Conservation (phyloP, 2,797 vertebrate genomes). For the Fundulus diaphanus region DNA sequence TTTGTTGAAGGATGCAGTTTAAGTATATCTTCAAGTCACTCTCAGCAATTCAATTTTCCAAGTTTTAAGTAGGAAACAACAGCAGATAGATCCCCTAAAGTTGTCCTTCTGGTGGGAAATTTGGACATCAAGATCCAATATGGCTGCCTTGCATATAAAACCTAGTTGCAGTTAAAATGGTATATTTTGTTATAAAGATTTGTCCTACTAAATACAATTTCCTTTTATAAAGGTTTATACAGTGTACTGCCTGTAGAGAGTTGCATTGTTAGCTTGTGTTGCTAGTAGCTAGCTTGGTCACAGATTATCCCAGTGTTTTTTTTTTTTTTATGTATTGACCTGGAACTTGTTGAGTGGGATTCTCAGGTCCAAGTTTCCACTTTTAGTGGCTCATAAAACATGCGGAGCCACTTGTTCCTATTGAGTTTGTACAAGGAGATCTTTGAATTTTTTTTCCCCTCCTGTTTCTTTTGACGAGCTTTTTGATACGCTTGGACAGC, state of each 20-base stretch:
- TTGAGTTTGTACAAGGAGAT: neutral
- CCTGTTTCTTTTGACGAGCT: neutral
- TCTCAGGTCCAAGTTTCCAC: neutral
- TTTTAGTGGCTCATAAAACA: neutral
- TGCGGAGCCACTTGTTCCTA: neutral
- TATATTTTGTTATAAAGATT: neutral
- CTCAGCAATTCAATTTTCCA: neutral
- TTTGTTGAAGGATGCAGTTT: neutral
- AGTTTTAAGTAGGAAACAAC: neutral
- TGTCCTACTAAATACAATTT: neutral
- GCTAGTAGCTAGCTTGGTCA: neutral
- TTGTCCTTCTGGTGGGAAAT: neutral
- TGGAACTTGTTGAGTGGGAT: neutral
- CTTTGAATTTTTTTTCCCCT: neutral
- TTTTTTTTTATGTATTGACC: neutral
- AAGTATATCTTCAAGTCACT: neutral
- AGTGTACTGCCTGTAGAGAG: neutral
- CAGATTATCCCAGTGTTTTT: neutral
- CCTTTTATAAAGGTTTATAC: neutral
- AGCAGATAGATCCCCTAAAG: neutral
- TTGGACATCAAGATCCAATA: neutral
- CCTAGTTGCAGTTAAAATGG: neutral
- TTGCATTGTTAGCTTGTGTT: neutral
- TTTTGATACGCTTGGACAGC: neutral
- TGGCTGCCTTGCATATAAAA: neutral